These are phyloP conservation scores for Orthosia gothica DNA, from an alignment of 2,888 invertebrate genomes.

Conservation along the genomic window DNA sequence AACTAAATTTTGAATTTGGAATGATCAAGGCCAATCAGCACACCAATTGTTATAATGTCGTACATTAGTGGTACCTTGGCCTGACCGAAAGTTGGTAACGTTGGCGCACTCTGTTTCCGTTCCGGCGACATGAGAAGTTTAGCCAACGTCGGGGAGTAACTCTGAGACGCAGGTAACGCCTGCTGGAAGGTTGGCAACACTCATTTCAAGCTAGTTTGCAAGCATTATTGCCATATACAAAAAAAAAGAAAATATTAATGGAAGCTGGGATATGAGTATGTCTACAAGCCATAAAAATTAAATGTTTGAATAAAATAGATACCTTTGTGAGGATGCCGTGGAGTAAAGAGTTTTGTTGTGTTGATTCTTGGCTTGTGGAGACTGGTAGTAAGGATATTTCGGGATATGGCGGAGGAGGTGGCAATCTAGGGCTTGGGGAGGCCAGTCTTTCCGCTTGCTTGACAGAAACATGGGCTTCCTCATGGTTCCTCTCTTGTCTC, in stretches of 20 bases:
- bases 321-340: constrained; percentile 95
- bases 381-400: constrained; percentile 96
- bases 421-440: constrained; percentile 85
- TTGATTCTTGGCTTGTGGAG: constrained; percentile 82
- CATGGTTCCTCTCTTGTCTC: constrained; percentile 76
- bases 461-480: constrained; percentile 75
- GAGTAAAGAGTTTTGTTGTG: constrained; percentile 93
- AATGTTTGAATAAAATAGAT: constrained; percentile 39
- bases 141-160: constrained; percentile 96
- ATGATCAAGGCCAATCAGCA: constrained; percentile 89
- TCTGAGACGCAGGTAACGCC: constrained; percentile 91
- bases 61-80: constrained; percentile 89
- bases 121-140: constrained; percentile 94
- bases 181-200: constrained; percentile 91
- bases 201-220: constrained; percentile 85
- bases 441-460: constrained; percentile 82
- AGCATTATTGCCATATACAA: constrained; percentile 74
- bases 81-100: constrained; percentile 90
- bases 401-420: constrained; percentile 94
- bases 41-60: constrained; percentile 86
- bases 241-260: constrained; percentile 70
- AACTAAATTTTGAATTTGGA: constrained; percentile 90
- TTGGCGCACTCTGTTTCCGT: constrained; percentile 86
- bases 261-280: constrained; percentile 70
- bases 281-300: constrained; percentile 64